Base-by-base conservation (phyloP, 2,888 invertebrate genomes). In the Trimorus sp. region DNA sequence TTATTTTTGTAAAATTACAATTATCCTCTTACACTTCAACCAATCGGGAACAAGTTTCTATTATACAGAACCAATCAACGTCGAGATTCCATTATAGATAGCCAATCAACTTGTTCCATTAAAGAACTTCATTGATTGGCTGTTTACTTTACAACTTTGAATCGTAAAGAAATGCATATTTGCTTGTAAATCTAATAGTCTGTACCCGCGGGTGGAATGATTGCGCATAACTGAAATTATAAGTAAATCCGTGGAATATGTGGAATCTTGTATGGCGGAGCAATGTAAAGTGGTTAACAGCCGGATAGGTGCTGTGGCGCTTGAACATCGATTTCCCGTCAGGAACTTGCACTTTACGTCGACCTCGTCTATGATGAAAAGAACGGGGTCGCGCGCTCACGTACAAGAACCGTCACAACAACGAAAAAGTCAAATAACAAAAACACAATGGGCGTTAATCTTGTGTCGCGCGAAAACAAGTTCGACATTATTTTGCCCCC, bases 241-340 rank as follows among this genome's bases (percentile, higher is more conserved):
- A 45, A 62, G 45, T 54, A 62, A 53, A 58, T 42, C 59, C 38
- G 73, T 71, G 70, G 59, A 78, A 71, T 66, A 62, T 63, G 51
- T 40, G 62, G 36, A 69, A 79, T 75, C 74, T 58, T 56, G 62
- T 79, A 69, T 70, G 58, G 74, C 59, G 53, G 69, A 75, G 59
- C 79, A 49, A 68, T 70, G 66, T 75, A 75, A 80, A 80, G 65
- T 76, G 76, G 71, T 80, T 80, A 76, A 80, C 75, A 76, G 84
- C 83, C 85, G 83, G 84, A 81, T 81, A 85, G 83, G 79, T 85
- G 80, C 84, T 83, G 84, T 84, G 86, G 86, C 86, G 86, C 85
- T 87, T 82, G 84, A 80, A 78, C 85, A 88, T 88, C 87, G 88
- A 88, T 88, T 88, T 88, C 69, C 87, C 85, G 87, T 88, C 86